Evolutionary conservation across 2,888 invertebrate genomes (phyloP), one percentile per base, ranked within the genome.

Genomic region (Athrips mouffetella): DNA sequence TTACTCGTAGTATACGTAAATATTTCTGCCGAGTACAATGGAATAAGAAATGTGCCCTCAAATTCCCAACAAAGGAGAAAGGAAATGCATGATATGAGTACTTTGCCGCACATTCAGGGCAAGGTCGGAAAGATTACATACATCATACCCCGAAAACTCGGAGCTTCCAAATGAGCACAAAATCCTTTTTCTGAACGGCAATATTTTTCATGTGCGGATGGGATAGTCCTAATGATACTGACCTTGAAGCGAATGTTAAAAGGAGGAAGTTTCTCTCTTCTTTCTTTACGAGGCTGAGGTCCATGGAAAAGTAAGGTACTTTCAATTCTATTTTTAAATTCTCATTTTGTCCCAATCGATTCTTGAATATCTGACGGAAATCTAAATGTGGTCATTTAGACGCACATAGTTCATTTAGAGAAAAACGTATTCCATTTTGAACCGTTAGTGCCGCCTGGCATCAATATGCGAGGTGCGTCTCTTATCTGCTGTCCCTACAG

Each of bases 401-500:
- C 64, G 62, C 68, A 31, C 71, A 70, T 71, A 73, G 72, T 74
- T 76, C 70, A 70, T 71, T 71, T 62, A 68, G 65, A 70, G 67
- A 72, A 70, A 76, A 69, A 72, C 66, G 63, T 67, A 69, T 75
- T 69, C 63, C 68, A 65, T 68, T 71, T 75, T 65, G 63, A 70
- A 67, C 59, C 33, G 45, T 11, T 60, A 13, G 18, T 67, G 72
- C 65, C 63, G 65, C 61, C 59, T 27, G 58, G 66, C 76, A 74
- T 80, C 74, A 73, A 73, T 76, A 82, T 76, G 77, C 80, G 71
- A 76, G 75, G 72, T 67, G 70, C 68, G 68, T 62, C 65, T 65
- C 74, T 84, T 86, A 86, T 87, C 87, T 80, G 40, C 69, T 67
- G 65, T 69, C 73, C 69, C 78, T 76, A 73, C 81, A 81, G 80